These are phyloP conservation scores for Leucozona laternaria DNA, from an alignment of 2,888 invertebrate species.

Conservation along the genomic window DNA sequence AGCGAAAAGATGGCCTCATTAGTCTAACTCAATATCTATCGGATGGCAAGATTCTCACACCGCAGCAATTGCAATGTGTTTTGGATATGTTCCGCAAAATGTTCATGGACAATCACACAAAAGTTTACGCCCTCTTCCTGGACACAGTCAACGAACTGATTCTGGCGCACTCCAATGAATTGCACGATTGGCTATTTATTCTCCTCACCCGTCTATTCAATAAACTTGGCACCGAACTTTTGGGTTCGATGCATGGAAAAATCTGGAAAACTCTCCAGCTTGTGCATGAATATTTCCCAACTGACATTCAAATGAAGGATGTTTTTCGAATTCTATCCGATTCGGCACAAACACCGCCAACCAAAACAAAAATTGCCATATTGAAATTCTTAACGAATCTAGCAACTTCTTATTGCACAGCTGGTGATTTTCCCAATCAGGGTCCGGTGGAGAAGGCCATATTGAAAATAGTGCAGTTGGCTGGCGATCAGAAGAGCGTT, in stretches of 20 bases:
- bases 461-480: slow-evolving; percentile 89
- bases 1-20: slow-evolving; percentile 96
- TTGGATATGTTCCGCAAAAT: slow-evolving; percentile 97
- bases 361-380: slow-evolving; percentile 90
- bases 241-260: slow-evolving; percentile 96
- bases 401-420: slow-evolving; percentile 87
- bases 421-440: slow-evolving; percentile 83
- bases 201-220: slow-evolving; percentile 93
- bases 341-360: slow-evolving; percentile 95
- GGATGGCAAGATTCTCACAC: slow-evolving; percentile 85
- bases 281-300: slow-evolving; percentile 88
- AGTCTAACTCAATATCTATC: slow-evolving; percentile 89
- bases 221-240: slow-evolving; percentile 95
- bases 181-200: slow-evolving; percentile 97
- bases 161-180: slow-evolving; percentile 92
- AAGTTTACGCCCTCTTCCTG: slow-evolving; percentile 96
- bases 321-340: slow-evolving; percentile 93
- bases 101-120: slow-evolving; percentile 98
- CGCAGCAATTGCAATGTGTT: slow-evolving; percentile 89
- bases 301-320: slow-evolving; percentile 87
- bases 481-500: slow-evolving; percentile 88
- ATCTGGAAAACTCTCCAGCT: slow-evolving; percentile 93
- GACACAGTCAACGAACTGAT: slow-evolving; percentile 97
- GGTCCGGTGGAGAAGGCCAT: slow-evolving; percentile 87
- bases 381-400: slow-evolving; percentile 89